These are phyloP conservation scores for Hermatobates lingyangjiaoensis DNA, from an alignment of 1,140 invertebrate genomes.

Conservation along the genomic window DNA sequence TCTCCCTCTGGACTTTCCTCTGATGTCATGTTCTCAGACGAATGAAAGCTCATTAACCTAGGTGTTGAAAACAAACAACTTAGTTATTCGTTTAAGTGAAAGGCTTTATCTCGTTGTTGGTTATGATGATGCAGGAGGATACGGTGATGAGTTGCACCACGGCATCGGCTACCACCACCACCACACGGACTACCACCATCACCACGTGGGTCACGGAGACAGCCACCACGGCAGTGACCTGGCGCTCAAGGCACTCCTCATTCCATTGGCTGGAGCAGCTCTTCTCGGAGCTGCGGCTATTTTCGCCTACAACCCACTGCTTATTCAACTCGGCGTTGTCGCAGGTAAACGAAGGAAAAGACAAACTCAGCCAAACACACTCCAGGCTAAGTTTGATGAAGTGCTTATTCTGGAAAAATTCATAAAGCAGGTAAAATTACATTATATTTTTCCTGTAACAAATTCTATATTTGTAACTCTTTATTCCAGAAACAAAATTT, in stretches of 20 bases:
- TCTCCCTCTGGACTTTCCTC: too few species aligned
- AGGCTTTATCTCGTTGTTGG: too few species aligned
- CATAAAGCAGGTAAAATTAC: constrained; percentile 9
- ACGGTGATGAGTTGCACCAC: not conserved
- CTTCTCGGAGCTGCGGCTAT: constrained; percentile 57
- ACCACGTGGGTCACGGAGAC: constrained; percentile 4
- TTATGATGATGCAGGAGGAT: not conserved
- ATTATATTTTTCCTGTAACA: not conserved
- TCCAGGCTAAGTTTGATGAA: constrained; percentile 2
- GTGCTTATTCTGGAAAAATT: constrained; percentile 12
- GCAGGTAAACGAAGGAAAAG: constrained; percentile 24
- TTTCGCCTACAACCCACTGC: constrained; percentile 50
- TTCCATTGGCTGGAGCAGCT: constrained; percentile 55
- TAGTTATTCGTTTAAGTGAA: too few species aligned
- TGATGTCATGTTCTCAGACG: too few species aligned
- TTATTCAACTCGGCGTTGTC: constrained; percentile 51
- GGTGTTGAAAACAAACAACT: too few species aligned
- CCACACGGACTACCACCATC: not conserved
- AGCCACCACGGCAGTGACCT: constrained; percentile 3
- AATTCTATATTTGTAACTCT: too few species aligned
- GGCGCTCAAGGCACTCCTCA: constrained; percentile 28
- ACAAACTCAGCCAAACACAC: not conserved
- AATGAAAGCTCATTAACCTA: too few species aligned
- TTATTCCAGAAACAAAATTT: too few species aligned
- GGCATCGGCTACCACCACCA: not conserved